Evolutionary conservation across 2,113 vertebrate genomes (phyloP).

Genomic region (Epinephelus cyanopodus): DNA sequence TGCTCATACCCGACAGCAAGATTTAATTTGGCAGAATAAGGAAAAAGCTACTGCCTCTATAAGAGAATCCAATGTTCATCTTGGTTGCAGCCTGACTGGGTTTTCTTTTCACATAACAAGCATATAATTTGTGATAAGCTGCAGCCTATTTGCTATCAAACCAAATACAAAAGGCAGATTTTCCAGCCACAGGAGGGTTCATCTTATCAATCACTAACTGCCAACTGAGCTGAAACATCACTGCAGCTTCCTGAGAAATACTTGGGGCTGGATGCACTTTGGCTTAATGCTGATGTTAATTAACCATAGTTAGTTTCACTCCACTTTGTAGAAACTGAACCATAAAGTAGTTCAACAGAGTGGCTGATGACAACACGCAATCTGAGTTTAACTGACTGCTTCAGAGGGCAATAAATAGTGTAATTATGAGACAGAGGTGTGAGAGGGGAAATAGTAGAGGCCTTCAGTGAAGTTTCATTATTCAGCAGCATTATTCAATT

Average conservation of each 20-base stretch:
- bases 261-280: not conserved
- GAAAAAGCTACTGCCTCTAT: not conserved
- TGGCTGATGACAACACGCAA: not conserved
- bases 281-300: not conserved
- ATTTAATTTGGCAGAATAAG: not conserved
- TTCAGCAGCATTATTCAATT: not conserved
- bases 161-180: not conserved
- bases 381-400: slow-evolving; percentile 3
- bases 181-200: slow-evolving; percentile 4
- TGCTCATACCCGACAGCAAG: not conserved
- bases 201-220: not conserved
- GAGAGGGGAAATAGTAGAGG: not conserved
- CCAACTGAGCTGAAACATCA: not conserved
- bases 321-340: not conserved
- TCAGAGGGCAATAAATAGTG: not conserved
- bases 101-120: not conserved
- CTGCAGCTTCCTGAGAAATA: not conserved
- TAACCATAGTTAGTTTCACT: not conserved
- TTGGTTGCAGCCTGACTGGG: not conserved
- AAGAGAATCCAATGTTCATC: not conserved
- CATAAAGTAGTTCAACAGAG: not conserved
- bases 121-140: not conserved
- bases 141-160: not conserved
- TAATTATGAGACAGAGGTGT: not conserved
- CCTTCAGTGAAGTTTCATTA: not conserved